Base-by-base conservation (phyloP, 37 sponge, comb jelly and placozoan genomes). In the Mnemiopsis leidyi region DNA sequence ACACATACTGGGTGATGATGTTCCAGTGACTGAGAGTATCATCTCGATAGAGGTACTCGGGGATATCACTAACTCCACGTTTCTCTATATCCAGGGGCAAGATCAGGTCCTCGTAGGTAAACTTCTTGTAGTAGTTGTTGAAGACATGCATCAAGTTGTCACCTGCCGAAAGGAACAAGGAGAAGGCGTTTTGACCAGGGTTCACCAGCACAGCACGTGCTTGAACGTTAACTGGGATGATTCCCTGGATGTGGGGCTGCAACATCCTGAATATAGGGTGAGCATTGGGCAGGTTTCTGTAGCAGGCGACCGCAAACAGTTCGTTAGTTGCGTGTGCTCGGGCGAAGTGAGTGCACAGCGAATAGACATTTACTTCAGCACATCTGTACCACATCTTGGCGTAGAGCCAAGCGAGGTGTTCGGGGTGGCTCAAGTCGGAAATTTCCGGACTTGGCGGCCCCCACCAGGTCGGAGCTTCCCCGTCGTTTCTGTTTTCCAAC, bases 201-300 rank as follows among this genome's bases (percentile, higher is more conserved):
- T 79, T 79, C 9, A 79, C 36, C 37, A 79, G 36, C 23, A 79
- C 37, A 79, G 35, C 33, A 2, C 82, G 32, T 30, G 82, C 82
- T 29, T 79, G 82, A 33, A 79, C 73, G 21, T 69, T 69, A 3
- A 69, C 73, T 20, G 73, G 73, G 73, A 69, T 69, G 2, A 69
- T 69, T 5, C 73, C 73, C 29, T 69, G 73, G n/a, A 69, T 69
- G 73, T 69, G 73, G 29, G 73, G 73, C 73, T 69, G 73, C 28
- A 69, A 25, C 2, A 69, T 5, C 73, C 73, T 69, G 2, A 69
- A 25, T 1, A 69, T 28, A 20, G 73, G 73, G 21, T 69, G 73
- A 3, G 73, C 73, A 25, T 69, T 69, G 2, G 73, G 73, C 73
- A 69, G 73, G 73, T 69, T 69, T 25, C 73, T 5, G 73, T 69